Conservation (phyloP, 2,797 vertebrate species). For the Characodon lateralis region DNA sequence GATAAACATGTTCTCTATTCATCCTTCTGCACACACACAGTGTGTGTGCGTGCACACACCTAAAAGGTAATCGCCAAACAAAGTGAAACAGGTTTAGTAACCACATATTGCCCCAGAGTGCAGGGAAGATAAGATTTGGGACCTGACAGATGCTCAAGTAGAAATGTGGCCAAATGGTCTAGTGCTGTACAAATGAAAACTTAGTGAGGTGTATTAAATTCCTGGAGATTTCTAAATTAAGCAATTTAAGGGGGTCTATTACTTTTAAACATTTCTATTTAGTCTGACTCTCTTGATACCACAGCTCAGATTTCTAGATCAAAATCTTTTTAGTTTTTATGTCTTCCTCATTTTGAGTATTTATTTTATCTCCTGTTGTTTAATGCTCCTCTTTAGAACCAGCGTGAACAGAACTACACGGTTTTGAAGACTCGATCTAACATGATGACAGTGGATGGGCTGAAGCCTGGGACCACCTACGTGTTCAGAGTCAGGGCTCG, state of each 20-base stretch:
- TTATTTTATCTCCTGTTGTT: conserved; percentile 8
- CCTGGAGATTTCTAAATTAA: conserved; percentile 47
- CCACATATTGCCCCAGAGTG: conserved; percentile 49
- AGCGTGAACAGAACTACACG: conserved; percentile 87
- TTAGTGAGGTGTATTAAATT: conserved; percentile 49
- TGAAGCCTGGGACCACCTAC: conserved; percentile 86
- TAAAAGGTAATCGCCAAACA: conserved; percentile 17
- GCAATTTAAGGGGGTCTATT: conserved; percentile 19
- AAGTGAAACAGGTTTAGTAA: conserved; percentile 37
- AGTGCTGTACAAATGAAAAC: conserved; percentile 62
- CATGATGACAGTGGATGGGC: conserved; percentile 86
- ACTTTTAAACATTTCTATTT: neutral
- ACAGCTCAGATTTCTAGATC: conserved; percentile 31
- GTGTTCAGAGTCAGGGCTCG: conserved; percentile 85
- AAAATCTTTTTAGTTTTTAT: conserved; percentile 16
- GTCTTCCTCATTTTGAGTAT: conserved; percentile 9
- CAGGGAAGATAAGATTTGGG: conserved; percentile 49
- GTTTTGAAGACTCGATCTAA: conserved; percentile 86
- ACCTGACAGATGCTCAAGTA: conserved; percentile 60
- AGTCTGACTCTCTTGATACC: conserved; percentile 7
- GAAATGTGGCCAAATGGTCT: conserved; percentile 57
- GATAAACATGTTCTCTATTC: conserved; percentile 64
- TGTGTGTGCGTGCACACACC: conserved; percentile 7
- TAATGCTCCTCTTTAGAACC: conserved; percentile 75
- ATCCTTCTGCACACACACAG: conserved; percentile 37